Conservation (phyloP, 2,797 vertebrate genomes). For the Staurois parvus region DNA sequence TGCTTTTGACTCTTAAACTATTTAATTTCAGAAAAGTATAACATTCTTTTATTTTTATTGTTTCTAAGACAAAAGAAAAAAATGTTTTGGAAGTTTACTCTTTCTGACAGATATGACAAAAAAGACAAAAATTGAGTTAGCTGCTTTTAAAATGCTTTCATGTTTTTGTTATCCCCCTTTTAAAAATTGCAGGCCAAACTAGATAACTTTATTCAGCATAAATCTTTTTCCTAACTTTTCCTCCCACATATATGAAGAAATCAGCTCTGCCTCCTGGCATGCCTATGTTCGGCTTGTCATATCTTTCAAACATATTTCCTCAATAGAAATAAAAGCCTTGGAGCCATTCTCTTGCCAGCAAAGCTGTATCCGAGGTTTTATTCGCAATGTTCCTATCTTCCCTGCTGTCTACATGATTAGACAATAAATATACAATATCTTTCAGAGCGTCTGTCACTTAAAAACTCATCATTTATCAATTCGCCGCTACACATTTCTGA, state of each 20-base stretch:
- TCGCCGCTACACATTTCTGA: constrained; percentile 63
- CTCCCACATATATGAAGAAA: constrained; percentile 18
- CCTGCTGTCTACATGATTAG: constrained; percentile 67
- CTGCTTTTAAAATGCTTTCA: background rate
- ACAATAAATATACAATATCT: constrained; percentile 70
- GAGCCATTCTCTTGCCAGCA: constrained; percentile 64
- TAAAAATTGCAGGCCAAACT: too few species aligned
- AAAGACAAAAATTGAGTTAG: background rate
- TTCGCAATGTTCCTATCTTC: constrained; percentile 65
- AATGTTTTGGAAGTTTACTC: background rate
- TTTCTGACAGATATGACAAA: background rate
- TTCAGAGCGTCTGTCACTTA: constrained; percentile 65
- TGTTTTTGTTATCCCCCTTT: background rate
- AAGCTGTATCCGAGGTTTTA: constrained; percentile 70
- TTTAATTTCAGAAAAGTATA: too few species aligned
- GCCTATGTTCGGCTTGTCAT: constrained; percentile 67
- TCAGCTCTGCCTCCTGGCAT: constrained; percentile 47
- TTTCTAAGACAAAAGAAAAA: background rate
- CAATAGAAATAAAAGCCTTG: constrained; percentile 65
- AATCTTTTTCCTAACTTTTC: background rate
- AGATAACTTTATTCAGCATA: background rate
- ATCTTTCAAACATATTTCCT: constrained; percentile 66
- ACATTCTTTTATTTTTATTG: background rate
- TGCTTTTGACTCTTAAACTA: too few species aligned
- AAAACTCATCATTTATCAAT: constrained; percentile 63